Percentiles rank a stretch among this genome's conserved stretches.
phyloP scores from a whole-genome alignment of 2,113 vertebrate genomes.

The Sturnira hondurensis region DNA sequence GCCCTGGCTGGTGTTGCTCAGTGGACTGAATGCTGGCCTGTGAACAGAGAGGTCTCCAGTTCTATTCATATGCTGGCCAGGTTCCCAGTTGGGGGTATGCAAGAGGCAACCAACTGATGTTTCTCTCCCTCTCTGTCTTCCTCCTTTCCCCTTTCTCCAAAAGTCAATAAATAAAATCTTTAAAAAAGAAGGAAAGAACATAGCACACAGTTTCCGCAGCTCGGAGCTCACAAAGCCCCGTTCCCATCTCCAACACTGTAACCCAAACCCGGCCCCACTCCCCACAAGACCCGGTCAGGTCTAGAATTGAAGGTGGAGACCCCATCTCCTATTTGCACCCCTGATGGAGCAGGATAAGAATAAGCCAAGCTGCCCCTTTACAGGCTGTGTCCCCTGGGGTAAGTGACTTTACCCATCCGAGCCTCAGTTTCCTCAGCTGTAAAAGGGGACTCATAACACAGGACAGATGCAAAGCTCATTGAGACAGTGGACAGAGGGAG shows the following conservation, averaged over 20 bases:
- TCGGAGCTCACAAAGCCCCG: background rate
- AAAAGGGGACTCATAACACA: background rate
- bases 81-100: no score
- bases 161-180: no score
- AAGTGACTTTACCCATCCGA: background rate
- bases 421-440: background rate
- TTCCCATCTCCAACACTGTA: accelerated
- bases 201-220: background rate
- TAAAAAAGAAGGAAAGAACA: background rate
- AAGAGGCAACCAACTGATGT: no score
- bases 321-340: background rate
- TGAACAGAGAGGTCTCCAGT: no score
- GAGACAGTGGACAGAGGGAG: background rate
- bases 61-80: no score
- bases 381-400: background rate
- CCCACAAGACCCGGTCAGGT: background rate
- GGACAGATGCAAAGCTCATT: background rate
- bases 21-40: no score
- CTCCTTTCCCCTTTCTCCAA: no score
- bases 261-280: background rate
- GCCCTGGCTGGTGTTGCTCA: no score
- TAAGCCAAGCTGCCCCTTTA: background rate
- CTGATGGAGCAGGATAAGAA: background rate
- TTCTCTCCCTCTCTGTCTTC: no score
- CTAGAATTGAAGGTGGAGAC: background rate